Percentiles rank a stretch among this genome's conserved stretches.
phyloP scores from a whole-genome alignment of 2,113 vertebrate genomes.

The Zootoca vivipara region DNA sequence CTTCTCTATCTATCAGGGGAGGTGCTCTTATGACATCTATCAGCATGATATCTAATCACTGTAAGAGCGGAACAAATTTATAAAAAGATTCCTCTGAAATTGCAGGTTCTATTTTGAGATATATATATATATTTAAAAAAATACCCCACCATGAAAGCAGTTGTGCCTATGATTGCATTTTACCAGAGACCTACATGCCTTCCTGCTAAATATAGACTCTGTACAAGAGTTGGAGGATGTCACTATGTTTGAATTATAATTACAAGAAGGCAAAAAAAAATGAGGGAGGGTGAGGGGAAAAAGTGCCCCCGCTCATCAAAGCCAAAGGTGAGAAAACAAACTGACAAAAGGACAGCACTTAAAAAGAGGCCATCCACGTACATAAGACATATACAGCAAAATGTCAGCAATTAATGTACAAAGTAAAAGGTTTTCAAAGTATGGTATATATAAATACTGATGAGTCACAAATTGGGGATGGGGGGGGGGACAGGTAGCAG shows the following conservation, averaged over 20 bases:
- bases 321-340: background rate
- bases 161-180: background rate
- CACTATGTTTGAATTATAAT: slow-evolving; percentile 27
- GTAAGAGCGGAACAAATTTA: background rate
- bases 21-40: slow-evolving; percentile 29
- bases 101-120: slow-evolving; percentile 19
- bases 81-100: slow-evolving; percentile 17
- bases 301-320: background rate
- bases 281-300: too few species aligned
- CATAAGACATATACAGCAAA: background rate
- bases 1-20: slow-evolving; percentile 26
- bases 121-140: background rate
- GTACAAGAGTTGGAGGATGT: background rate
- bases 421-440: too few species aligned
- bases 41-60: slow-evolving; percentile 34
- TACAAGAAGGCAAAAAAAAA: background rate
- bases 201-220: slow-evolving; percentile 37
- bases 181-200: slow-evolving; percentile 2
- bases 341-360: background rate
- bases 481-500: too few species aligned
- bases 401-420: too few species aligned
- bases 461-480: too few species aligned
- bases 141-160: background rate
- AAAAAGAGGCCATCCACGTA: background rate
- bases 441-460: too few species aligned